Base-by-base conservation (phyloP, 2,888 invertebrate genomes). In the Odontomyia ornata region DNA sequence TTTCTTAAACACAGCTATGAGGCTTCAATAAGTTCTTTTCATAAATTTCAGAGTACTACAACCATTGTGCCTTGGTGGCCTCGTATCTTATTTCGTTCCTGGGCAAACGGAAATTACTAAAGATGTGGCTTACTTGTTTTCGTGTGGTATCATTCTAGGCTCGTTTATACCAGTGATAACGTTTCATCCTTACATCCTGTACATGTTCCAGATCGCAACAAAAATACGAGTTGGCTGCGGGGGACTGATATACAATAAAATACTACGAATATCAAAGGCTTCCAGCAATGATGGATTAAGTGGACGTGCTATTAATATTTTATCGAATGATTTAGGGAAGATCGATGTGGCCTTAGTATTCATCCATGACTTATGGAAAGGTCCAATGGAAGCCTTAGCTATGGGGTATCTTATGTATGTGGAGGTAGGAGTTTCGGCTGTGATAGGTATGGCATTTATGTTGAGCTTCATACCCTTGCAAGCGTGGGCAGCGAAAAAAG, bases 291-390 rank as follows among this genome's bases (percentile, higher is more conserved):
- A 95, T 84, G 96, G 97, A 0, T 93, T 88, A 86, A 94, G 91
- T 81, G 97, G 88, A 0, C 89, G 90, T 80, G 90, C 91, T 78
- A 96, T 98, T 43, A 98, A 98, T 85, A 90, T 98, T n/a, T 88
- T 99, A 77, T 96, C 98, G 0, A 98, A 98, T 84, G 98, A 99
- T 86, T 95, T 98, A 80, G 95, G 94, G 82, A 91, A 94, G 75
- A 97, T 98, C 85, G 98, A 99, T 85, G 91, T 96, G 84, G 94
- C 95, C 13, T 91, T 96, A 76, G 91, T 95, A 80, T 95, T 97
- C 84, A 87, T 96, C 7, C 97, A 98, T 86, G 97, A 95, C 85
- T 88, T 96, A 36, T 96, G 97, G 96, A 92, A 97, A 79, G 97
- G 95, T 0, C 95, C 97, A 0, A 83, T 95, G 23, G 94, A 87